Evolutionary conservation across 2,113 vertebrate species (phyloP).

Genomic region (Nansenia antarctica): DNA sequence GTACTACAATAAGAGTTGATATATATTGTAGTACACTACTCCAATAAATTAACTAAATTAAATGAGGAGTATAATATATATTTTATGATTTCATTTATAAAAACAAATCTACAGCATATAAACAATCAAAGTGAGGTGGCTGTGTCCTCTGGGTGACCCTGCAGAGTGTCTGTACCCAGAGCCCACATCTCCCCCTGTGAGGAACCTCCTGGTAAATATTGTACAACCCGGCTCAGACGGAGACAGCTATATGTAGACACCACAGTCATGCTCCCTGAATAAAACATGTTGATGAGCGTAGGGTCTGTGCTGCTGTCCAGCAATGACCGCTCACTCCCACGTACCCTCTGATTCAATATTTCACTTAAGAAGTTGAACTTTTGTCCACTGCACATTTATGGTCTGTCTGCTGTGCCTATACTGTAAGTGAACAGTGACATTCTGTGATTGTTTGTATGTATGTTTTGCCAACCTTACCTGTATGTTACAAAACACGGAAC

Average conservation of each 20-base stretch:
- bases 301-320: conserved; percentile 1
- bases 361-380: too few relatives aligned
- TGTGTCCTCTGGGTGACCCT: not conserved
- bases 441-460: too few relatives aligned
- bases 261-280: conserved; percentile 14
- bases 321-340: not conserved
- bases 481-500: too few relatives aligned
- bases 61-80: too few relatives aligned
- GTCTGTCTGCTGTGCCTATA: not conserved
- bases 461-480: too few relatives aligned
- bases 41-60: too few relatives aligned
- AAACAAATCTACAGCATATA: too few relatives aligned
- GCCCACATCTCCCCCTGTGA: not conserved
- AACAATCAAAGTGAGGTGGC: too few relatives aligned
- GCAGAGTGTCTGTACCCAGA: not conserved
- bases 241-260: conserved; percentile 14
- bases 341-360: not conserved
- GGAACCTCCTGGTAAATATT: conserved; percentile 2
- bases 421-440: too few relatives aligned
- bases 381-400: not conserved
- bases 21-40: too few relatives aligned
- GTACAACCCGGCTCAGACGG: not conserved
- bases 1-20: too few relatives aligned
- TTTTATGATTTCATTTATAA: too few relatives aligned
- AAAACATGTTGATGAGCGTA: conserved; percentile 24